phyloP scores from a whole-genome alignment of 2,113 vertebrate genomes.

The Pleuronectes platessa region DNA sequence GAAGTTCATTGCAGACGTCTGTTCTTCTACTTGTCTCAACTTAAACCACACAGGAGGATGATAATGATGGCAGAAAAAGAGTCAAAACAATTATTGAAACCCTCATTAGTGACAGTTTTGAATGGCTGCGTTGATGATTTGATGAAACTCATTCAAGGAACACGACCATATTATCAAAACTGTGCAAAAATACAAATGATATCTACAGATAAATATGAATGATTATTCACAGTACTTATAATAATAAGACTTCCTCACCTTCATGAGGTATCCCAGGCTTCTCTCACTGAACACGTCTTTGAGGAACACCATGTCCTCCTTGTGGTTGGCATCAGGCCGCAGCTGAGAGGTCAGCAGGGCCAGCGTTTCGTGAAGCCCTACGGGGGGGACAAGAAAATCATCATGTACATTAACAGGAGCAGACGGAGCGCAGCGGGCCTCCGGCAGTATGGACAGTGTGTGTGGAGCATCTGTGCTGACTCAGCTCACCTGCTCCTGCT shows the following conservation, averaged over 20 bases:
- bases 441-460: constrained; percentile 6
- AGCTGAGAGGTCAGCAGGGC: constrained; percentile 95
- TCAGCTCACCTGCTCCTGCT: constrained; percentile 88
- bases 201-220: too few species aligned
- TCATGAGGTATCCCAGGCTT: constrained; percentile 93
- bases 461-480: constrained; percentile 6
- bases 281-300: constrained; percentile 94
- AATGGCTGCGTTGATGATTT: too few species aligned
- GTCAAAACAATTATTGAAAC: too few species aligned
- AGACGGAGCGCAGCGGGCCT: constrained; percentile 35
- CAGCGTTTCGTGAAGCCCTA: constrained; percentile 93
- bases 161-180: background rate
- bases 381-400: background rate
- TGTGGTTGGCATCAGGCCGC: constrained; percentile 93
- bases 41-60: too few species aligned
- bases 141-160: background rate
- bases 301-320: constrained; percentile 96
- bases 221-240: background rate
- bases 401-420: constrained; percentile 12
- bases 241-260: constrained; percentile 77
- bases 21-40: too few species aligned
- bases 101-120: too few species aligned
- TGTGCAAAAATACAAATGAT: too few species aligned
- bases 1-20: too few species aligned
- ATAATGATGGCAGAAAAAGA: too few species aligned